Base-by-base conservation (phyloP, 2,888 invertebrate genomes). In the Netelia melanura region DNA sequence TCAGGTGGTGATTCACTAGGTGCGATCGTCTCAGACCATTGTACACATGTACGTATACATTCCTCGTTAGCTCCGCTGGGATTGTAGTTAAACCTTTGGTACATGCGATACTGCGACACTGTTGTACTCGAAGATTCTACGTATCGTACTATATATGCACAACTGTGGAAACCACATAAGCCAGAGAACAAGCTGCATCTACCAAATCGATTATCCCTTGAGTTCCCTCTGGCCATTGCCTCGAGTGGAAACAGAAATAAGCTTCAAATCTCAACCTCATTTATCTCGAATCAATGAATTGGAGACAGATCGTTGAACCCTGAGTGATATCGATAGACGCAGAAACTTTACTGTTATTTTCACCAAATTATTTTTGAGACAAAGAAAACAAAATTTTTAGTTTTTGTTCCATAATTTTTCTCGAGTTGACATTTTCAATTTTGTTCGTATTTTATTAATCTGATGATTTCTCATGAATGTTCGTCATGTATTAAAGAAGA, bases 21-120 rank as follows among this genome's bases (percentile, higher is more conserved):
- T 84, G 78, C 61, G 84, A 83, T 84, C 38, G 25, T 76, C 79
- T 64, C 21, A 64, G 61, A 68, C n/a, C n/a, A n/a, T 8, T n/a
- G 8, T 75, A 54, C 38, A 52, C 38, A 64, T 64, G 64, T 10
- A 54, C 10, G 17, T 43, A 65, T 14, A 74, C 61, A 30, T 14
- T 65, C 79, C 86, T 89, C 88, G 89, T 90, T 90, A 89, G 78
- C 84, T 67, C 65, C 75, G 52, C 58, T 83, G 86, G 76, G 65
- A 65, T 72, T 82, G 72, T 85, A 83, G 86, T 89, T 89, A 88
- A 85, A 74, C 78, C 84, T 74, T 23, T 17, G 65, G 44, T 54
- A 44, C 48, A 58, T 54, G 21, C 2, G 44, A 80, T 74, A 74
- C 67, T 52, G 54, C 30, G 61, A 38, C 43, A 61, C 25, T 54